These are phyloP conservation scores for Aradophagus sp. DNA, from an alignment of 1,140 invertebrate species.

Conservation along the genomic window DNA sequence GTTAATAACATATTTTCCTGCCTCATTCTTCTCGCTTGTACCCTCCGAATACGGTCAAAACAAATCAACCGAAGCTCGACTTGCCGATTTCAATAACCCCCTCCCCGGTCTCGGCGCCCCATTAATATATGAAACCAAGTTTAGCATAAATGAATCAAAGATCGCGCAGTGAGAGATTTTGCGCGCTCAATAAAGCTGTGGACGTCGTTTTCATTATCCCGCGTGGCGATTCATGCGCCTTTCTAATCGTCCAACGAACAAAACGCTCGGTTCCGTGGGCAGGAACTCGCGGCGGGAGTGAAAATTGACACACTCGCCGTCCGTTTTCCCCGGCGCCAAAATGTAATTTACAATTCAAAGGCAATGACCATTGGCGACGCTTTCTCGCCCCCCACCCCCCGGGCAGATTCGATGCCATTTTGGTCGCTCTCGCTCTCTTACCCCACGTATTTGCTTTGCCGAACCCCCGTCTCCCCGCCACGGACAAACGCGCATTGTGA, in stretches of 20 bases:
- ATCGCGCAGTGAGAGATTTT: too few relatives aligned
- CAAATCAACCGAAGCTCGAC: too few relatives aligned
- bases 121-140: too few relatives aligned
- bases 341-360: constrained; percentile 74
- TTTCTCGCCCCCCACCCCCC: constrained; percentile 29
- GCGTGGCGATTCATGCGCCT: constrained; percentile 21
- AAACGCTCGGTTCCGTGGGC: constrained; percentile 18
- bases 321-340: constrained; percentile 59
- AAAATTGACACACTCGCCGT: constrained; percentile 63
- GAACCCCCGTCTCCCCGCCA: constrained; percentile 67
- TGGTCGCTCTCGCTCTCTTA: constrained; percentile 38
- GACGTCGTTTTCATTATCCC: constrained; percentile 37
- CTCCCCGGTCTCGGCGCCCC: too few relatives aligned
- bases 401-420: constrained; percentile 27
- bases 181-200: constrained; percentile 38
- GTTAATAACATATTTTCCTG: too few relatives aligned
- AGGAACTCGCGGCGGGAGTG: constrained; percentile 40
- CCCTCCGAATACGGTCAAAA: too few relatives aligned
- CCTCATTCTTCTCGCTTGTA: too few relatives aligned
- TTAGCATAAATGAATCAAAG: too few relatives aligned
- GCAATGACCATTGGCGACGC: constrained; percentile 67
- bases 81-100: too few relatives aligned
- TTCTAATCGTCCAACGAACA: constrained; percentile 41
- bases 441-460: constrained; percentile 69
- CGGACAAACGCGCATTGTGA: constrained; percentile 75